Base-by-base conservation (phyloP, 1,140 invertebrate genomes). In the Trypoxylus dichotomus region DNA sequence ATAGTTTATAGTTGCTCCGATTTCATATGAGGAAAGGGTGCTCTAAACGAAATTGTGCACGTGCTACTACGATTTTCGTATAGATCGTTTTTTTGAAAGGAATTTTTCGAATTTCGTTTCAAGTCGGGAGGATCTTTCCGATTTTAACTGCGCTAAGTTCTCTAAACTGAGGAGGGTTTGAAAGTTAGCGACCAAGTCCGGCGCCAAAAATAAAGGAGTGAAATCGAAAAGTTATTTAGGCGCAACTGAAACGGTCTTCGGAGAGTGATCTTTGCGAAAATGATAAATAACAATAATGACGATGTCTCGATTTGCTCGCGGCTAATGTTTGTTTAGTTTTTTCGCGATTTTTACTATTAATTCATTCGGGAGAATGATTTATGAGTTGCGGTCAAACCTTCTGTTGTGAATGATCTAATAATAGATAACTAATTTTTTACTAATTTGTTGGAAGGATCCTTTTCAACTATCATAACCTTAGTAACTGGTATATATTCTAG, bases 281-380 rank as follows among this genome's bases (percentile, higher is more conserved):
- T 68, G 25, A 68, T 68, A 68, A 68, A 68, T 68, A 68, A 68
- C n/a, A 68, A 68, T 68, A 68, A 68, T 68, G 60, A 68, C 60
- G 21, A 68, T 68, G 60, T 68, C 60, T 68, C 25, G 21, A 68
- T 68, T 68, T 68, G 60, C 25, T 68, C 21, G 60, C 13, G 60
- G 60, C 60, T 68, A 68, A 68, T 29, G 60, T 21, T 68, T 68
- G 2, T 68, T 68, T 68, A 68, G 60, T 68, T 68, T 68, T 32
- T 68, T 68, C 60, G 24, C 21, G 24, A 27, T 68, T 68, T 68
- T 68, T 68, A 68, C 60, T 24, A 68, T 68, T 68, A 68, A 68
- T 24, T 24, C 24, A 68, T 24, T 68, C 24, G 24, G 24, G n/a
- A 7, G 15, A 7, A 68, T 68, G 60, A 68, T 68, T 68, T 68